A percentile compares a stretch with the other conserved stretches of the same genome.
Conservation (phyloP, 1,140 invertebrate species). For the Harlomillsia oculata region DNA sequence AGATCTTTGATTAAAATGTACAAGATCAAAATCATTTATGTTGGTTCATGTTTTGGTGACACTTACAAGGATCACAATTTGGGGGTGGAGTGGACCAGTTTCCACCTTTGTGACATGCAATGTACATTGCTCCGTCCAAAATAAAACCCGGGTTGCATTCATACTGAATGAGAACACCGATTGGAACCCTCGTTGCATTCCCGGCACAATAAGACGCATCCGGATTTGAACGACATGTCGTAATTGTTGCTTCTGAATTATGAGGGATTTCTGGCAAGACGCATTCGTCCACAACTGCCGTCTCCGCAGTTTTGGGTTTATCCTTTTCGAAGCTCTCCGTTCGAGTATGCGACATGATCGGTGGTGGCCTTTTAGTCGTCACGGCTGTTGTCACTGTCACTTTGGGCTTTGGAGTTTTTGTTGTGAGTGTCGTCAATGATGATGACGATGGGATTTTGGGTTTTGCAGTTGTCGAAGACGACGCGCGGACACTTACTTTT, state of each 20-base stretch:
- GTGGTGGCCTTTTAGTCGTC: neutral
- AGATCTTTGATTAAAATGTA: neutral
- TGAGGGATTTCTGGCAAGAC: conserved; percentile 25
- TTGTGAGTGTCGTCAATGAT: neutral
- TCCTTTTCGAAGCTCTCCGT: neutral
- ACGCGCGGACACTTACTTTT: too few relatives aligned
- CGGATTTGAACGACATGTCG: conserved; percentile 23
- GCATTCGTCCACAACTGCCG: conserved; percentile 3
- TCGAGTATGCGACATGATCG: neutral
- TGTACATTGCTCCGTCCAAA: conserved; percentile 19
- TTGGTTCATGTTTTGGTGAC: neutral
- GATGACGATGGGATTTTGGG: too few relatives aligned
- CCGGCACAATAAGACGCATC: conserved; percentile 22
- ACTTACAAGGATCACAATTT: conserved; percentile 31
- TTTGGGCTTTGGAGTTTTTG: neutral
- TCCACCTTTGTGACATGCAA: conserved; percentile 17
- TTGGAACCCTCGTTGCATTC: conserved; percentile 12
- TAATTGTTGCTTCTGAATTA: conserved; percentile 26
- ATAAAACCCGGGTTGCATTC: conserved; percentile 18
- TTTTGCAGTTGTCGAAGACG: too few relatives aligned
- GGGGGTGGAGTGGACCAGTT: conserved; percentile 24
- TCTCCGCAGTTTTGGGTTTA: neutral
- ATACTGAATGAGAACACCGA: conserved; percentile 13
- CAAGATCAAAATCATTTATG: neutral
- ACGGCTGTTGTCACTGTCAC: neutral